Evolutionary conservation across 2,797 vertebrate genomes (phyloP).

Genomic region (Hydrophis major): DNA sequence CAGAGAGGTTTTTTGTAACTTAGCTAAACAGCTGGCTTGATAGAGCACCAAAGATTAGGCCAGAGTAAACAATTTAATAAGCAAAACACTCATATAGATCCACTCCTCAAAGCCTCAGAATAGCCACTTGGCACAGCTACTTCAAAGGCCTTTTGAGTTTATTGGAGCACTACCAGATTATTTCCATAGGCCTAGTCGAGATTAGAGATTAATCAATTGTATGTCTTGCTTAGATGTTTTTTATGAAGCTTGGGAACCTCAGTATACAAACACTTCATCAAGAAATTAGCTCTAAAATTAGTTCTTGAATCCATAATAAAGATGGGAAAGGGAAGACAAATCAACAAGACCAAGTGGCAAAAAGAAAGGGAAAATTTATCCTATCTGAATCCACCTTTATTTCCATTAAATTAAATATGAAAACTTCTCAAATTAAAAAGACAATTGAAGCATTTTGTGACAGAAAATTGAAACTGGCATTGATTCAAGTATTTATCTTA

Average conservation of each 20-base stretch:
- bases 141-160: not conserved
- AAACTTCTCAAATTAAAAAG: not conserved
- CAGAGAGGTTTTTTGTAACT: not conserved
- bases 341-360: not conserved
- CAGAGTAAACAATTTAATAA: not conserved
- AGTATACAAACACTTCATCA: not conserved
- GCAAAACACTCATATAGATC: not conserved
- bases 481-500: constrained; percentile 13
- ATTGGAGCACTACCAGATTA: not conserved
- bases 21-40: not conserved
- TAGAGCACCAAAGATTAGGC: not conserved
- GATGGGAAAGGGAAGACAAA: not conserved
- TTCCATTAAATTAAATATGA: not conserved
- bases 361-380: not conserved
- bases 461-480: not conserved
- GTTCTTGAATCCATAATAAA: not conserved
- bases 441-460: not conserved
- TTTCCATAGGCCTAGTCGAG: not conserved
- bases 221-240: not conserved
- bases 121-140: not conserved
- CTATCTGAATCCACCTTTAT: not conserved
- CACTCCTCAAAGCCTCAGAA: not conserved
- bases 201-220: not conserved
- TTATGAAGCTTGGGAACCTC: not conserved
- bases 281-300: not conserved